A percentile compares a stretch with the other conserved stretches of the same genome.
Evolutionary conservation across 2,888 invertebrate species (phyloP).

Genomic region (Coelopa pilipes): DNA sequence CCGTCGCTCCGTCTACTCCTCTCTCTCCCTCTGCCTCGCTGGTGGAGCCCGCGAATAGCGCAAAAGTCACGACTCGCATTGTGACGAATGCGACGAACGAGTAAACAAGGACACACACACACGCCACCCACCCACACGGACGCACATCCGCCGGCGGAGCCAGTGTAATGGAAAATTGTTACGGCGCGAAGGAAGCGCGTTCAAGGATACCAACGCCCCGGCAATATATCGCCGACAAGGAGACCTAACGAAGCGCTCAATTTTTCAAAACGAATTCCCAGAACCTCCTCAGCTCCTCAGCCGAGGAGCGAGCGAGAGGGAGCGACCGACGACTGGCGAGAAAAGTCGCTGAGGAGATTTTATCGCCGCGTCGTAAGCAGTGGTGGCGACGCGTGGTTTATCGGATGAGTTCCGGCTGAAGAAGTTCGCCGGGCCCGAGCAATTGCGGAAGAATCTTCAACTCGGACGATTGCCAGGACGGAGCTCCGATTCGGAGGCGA

Average conservation of each 20-base stretch:
- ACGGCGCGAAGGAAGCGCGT: constrained; percentile 22
- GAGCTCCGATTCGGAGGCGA: too few species aligned
- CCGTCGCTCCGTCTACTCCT: constrained; percentile 42
- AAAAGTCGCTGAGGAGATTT: neutral
- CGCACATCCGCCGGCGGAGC: constrained; percentile 24
- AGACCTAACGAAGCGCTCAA: constrained; percentile 21
- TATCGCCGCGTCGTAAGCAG: neutral
- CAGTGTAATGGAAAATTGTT: constrained; percentile 34
- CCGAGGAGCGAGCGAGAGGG: too few species aligned
- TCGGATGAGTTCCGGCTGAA: too few species aligned
- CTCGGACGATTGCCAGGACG: too few species aligned
- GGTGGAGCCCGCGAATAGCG: neutral
- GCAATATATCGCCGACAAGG: constrained; percentile 15
- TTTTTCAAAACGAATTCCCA: neutral
- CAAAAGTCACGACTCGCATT: constrained; percentile 31
- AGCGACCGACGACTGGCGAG: too few species aligned
- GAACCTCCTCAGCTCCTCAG: too few species aligned
- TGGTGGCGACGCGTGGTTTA: too few species aligned
- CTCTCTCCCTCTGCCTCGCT: neutral
- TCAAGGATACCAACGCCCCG: constrained; percentile 23
- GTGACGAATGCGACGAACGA: constrained; percentile 33
- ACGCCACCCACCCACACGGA: constrained; percentile 16
- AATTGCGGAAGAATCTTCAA: too few species aligned
- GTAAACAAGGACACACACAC: constrained; percentile 31
- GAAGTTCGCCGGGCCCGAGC: too few species aligned